Percentiles rank a stretch among this genome's conserved stretches.
Conservation (phyloP, 1,140 invertebrate genomes). For the Battus philenor region DNA sequence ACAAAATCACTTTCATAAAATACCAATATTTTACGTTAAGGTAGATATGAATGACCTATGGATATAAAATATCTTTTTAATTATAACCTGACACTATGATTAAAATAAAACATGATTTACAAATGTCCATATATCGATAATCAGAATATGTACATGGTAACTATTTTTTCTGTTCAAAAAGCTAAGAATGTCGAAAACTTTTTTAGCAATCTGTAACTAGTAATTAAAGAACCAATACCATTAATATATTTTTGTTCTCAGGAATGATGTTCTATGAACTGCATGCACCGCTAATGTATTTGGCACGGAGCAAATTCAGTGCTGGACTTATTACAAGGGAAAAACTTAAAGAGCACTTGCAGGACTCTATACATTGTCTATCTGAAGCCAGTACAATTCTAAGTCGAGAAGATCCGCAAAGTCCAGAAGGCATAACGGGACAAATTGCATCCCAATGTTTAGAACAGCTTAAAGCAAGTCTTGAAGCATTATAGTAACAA, state of each 20-base stretch:
- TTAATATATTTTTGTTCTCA: conserved; percentile 42
- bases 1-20: too few species aligned
- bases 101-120: too few species aligned
- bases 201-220: too few species aligned
- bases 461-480: conserved; percentile 79
- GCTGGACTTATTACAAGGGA: conserved; percentile 78
- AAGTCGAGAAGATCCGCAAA: conserved; percentile 80
- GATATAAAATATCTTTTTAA: too few species aligned
- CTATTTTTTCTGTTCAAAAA: too few species aligned
- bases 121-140: too few species aligned
- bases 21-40: too few species aligned
- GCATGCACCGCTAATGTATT: conserved; percentile 83
- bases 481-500: conserved; percentile 69
- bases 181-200: too few species aligned
- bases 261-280: conserved; percentile 87
- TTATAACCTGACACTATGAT: too few species aligned
- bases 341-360: conserved; percentile 79
- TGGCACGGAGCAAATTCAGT: conserved; percentile 80
- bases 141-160: too few species aligned
- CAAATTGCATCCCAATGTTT: conserved; percentile 78
- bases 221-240: too few species aligned
- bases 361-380: conserved; percentile 78
- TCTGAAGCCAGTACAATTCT: conserved; percentile 80
- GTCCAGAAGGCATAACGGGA: conserved; percentile 83
- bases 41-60: too few species aligned